Evolutionary conservation across 2,113 vertebrate genomes (phyloP).

Genomic region (Zosterops pallidus): DNA sequence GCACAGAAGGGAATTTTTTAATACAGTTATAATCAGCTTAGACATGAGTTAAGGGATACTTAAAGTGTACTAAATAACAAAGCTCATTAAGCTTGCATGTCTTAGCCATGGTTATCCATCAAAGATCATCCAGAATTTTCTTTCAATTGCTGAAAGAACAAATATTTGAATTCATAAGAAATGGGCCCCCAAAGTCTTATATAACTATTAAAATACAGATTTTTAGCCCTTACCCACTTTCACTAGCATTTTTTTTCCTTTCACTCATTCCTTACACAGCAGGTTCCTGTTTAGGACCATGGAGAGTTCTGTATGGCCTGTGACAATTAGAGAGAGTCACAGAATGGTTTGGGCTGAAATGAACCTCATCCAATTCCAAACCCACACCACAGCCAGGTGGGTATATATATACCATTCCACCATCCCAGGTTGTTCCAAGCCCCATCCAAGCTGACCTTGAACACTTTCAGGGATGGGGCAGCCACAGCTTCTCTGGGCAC

Average conservation of each 20-base stretch:
- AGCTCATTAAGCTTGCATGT: background rate
- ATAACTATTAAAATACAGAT: background rate
- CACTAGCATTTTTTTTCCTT: background rate
- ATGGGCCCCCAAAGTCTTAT: background rate
- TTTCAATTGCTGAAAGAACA: background rate
- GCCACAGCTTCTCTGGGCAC: background rate
- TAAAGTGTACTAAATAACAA: background rate
- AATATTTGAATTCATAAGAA: background rate
- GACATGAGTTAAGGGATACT: background rate
- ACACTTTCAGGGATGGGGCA: background rate
- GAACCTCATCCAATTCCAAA: background rate
- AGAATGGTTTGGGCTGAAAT: background rate
- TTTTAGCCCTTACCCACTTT: background rate
- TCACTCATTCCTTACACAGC: background rate
- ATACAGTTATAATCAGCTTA: background rate
- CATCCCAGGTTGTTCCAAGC: no score
- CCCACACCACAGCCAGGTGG: no score
- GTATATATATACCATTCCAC: no score
- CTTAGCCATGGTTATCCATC: background rate
- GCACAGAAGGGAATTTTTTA: background rate
- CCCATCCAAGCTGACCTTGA: no score
- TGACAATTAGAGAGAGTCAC: background rate
- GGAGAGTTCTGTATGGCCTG: accelerated
- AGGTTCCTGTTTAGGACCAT: background rate
- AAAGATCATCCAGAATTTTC: background rate